Conservation (phyloP, 2,113 vertebrate genomes). For the Scartelaos histophorus region DNA sequence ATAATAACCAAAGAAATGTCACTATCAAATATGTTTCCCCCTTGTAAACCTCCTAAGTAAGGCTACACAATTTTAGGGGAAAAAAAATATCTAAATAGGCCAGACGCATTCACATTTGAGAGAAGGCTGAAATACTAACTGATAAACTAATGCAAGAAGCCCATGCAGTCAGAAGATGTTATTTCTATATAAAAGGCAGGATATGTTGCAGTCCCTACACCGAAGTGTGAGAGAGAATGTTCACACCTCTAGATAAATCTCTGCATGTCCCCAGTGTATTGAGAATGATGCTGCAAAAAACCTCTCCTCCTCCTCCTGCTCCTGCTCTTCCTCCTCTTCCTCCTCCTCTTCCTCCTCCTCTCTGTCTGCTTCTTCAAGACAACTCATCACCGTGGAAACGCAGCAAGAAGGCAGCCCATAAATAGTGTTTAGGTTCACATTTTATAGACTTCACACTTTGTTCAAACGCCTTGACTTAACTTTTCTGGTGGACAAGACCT, state of each 20-base stretch:
- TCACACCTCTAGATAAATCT: slow-evolving; percentile 4
- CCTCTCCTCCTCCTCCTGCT: slow-evolving; percentile 21
- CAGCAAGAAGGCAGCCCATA: slow-evolving; percentile 21
- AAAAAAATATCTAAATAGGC: too few relatives aligned
- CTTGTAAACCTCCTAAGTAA: not conserved
- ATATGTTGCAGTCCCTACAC: not conserved
- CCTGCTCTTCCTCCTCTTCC: slow-evolving; percentile 28
- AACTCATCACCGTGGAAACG: slow-evolving; percentile 53
- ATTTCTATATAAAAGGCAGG: too few relatives aligned
- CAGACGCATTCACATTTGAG: too few relatives aligned
- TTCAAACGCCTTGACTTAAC: slow-evolving; percentile 7
- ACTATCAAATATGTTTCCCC: not conserved
- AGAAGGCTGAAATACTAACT: too few relatives aligned
- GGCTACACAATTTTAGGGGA: too few relatives aligned
- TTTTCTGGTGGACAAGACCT: too few relatives aligned
- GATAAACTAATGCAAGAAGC: too few relatives aligned
- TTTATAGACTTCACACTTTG: slow-evolving; percentile 13
- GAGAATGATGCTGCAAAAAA: slow-evolving; percentile 41
- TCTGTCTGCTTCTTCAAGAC: slow-evolving; percentile 38
- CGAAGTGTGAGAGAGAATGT: not conserved
- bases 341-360: slow-evolving; percentile 36
- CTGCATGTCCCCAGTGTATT: slow-evolving; percentile 23
- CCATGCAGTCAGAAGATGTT: too few relatives aligned
- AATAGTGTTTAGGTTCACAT: slow-evolving; percentile 26
- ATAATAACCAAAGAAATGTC: not conserved